A percentile compares a stretch with the other conserved stretches of the same genome.
These are phyloP conservation scores for Thalassoma bifasciatum DNA, from an alignment of 2,113 vertebrate genomes.

Conservation along the genomic window DNA sequence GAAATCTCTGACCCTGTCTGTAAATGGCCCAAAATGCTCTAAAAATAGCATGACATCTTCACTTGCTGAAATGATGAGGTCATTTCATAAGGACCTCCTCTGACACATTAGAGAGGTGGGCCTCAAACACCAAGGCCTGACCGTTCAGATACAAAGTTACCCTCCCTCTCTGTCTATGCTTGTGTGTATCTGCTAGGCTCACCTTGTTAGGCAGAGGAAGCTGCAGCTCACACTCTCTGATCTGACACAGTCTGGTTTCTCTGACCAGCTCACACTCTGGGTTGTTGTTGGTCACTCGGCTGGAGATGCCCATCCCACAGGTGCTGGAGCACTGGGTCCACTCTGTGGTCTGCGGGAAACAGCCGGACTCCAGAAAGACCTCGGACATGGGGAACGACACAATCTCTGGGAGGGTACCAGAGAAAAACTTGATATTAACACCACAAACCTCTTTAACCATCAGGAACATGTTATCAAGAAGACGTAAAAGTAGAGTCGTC, in stretches of 20 bases:
- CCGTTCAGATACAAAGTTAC: no score
- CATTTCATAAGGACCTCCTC: no score
- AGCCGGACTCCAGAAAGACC: constrained; percentile 47
- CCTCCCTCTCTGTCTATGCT: no score
- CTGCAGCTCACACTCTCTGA: constrained; percentile 66
- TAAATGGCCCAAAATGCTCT: no score
- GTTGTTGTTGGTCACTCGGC: constrained; percentile 81
- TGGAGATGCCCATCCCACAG: constrained; percentile 84
- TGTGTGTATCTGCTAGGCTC: no score
- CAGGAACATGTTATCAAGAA: background rate
- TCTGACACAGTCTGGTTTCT: constrained; percentile 81
- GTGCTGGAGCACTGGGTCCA: constrained; percentile 82
- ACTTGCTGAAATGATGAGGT: no score
- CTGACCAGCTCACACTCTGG: constrained; percentile 73
- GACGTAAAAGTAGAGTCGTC: background rate
- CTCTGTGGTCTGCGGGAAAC: constrained; percentile 76
- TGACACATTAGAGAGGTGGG: no score
- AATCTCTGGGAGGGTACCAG: constrained; percentile 60
- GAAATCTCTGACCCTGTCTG: no score
- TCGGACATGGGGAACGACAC: constrained; percentile 41
- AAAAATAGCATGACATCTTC: no score
- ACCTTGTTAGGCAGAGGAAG: constrained; percentile 65
- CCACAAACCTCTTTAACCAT: background rate
- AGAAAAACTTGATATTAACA: background rate
- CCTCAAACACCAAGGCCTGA: no score